Evolutionary conservation across 2,797 vertebrate genomes (phyloP), one percentile per base, ranked within the genome.

Genomic region (Gymnocypris eckloni): DNA sequence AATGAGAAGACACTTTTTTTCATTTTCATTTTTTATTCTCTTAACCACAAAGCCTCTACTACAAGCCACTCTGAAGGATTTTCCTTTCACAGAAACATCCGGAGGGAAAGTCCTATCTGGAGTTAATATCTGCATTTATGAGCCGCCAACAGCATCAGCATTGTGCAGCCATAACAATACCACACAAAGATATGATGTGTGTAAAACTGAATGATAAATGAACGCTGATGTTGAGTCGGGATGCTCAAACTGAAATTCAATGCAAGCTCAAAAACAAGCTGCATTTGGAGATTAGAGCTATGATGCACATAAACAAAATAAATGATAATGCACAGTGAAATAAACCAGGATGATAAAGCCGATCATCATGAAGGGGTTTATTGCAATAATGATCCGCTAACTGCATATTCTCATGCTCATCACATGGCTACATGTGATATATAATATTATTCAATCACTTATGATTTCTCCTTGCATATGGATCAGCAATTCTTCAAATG

Each of bases 131-230:
- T 54, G 48, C 52, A 16, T 72, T 8, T n/a, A 33, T 45, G 6
- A 37, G 43, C 66, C 15, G 25, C 43, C 45, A 39, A 45, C 50
- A 64, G 59, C 59, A 64, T 28, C 59, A 64, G 59, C 59, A 28
- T 25, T 64, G 59, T 64, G 59, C n/a, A 13, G 59, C 37, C 43
- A 76, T 64, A 75, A 64, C 39, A 13, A 37, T 16, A 11, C 18
- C 10, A 59, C 6, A 83, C 41, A 70, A 70, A 79, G 48, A 54
- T 45, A 54, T 69, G n/a, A 69, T 61, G 28, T 52, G 39, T 22
- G 56, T 18, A 10, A 39, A 84, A 56, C 59, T 50, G 75, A 71
- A 79, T 59, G n/a, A 85, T 70, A 78, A 78, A 83, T 52, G n/a
- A 64, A 64, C n/a, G 12, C 59, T 28, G 16, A 70, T 18, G 22